Evolutionary conservation across 2,113 vertebrate species (phyloP).

Genomic region (Cettia cetti): DNA sequence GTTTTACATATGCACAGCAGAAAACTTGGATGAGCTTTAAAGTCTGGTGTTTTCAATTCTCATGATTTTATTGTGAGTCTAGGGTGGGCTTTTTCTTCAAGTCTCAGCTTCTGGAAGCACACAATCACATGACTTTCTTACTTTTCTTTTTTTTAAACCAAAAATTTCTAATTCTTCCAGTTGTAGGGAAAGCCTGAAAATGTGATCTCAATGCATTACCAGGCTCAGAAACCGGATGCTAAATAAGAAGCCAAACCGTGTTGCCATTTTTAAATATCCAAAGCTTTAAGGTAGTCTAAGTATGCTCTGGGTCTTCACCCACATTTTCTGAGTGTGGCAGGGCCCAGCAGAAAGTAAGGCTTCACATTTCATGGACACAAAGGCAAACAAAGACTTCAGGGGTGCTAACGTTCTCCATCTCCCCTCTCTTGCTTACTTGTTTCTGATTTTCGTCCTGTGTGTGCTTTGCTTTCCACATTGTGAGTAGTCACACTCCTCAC

Average conservation of each 20-base stretch:
- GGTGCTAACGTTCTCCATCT: not conserved
- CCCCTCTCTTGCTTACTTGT: not conserved
- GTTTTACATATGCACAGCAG: constrained; percentile 54
- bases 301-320: not conserved
- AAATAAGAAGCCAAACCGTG: not conserved
- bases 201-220: not conserved
- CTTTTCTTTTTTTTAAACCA: not conserved
- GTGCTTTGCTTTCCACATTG: not conserved
- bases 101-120: constrained; percentile 39
- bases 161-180: not conserved
- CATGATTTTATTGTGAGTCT: constrained; percentile 34
- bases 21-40: constrained; percentile 36
- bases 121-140: not conserved
- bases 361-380: not conserved
- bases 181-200: not conserved
- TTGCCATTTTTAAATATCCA: not conserved
- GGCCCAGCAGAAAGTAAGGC: not conserved
- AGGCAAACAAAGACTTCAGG: not conserved
- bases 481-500: not conserved
- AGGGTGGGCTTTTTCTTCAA: constrained; percentile 36
- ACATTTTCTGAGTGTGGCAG: not conserved
- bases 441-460: not conserved
- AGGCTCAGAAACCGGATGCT: not conserved
- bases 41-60: constrained; percentile 45
- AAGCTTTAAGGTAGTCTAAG: not conserved